Percentiles rank a stretch among this genome's conserved stretches.
Evolutionary conservation across 2,888 invertebrate species (phyloP).

Genomic region (Caenorhabditis sp.): DNA sequence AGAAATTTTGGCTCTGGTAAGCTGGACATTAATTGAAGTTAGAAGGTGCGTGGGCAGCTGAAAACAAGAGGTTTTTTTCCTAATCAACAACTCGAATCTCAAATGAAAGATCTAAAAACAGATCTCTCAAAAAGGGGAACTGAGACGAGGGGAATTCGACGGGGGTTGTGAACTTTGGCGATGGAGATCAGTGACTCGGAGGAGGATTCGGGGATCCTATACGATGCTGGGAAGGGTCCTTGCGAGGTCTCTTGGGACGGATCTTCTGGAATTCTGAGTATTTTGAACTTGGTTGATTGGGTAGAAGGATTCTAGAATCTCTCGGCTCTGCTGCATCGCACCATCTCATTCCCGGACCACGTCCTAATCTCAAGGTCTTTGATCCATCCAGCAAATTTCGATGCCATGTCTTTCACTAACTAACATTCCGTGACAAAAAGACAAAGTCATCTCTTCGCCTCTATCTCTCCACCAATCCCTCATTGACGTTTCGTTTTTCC

Average conservation of each 20-base stretch:
- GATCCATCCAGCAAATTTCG: background rate
- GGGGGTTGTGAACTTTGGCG: conserved; percentile 4
- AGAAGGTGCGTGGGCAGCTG: background rate
- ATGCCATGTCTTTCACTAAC: background rate
- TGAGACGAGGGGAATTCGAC: too few species aligned
- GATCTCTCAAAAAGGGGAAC: background rate
- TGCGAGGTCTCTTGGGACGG: too few species aligned
- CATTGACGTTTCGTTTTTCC: conserved; percentile 10
- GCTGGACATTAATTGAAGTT: background rate
- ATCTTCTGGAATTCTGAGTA: too few species aligned
- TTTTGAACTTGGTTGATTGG: too few species aligned
- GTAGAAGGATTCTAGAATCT: too few species aligned
- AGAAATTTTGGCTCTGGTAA: background rate
- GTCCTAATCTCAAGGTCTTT: conserved; percentile 2
- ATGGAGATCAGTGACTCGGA: too few species aligned
- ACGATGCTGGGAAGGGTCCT: too few species aligned
- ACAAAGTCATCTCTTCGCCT: background rate
- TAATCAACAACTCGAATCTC: conserved; percentile 8
- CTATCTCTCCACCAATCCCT: conserved; percentile 5
- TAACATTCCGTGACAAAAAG: conserved; percentile 31
- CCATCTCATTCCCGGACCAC: too few species aligned
- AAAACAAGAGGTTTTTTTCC: background rate
- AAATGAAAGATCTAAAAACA: conserved; percentile 6
- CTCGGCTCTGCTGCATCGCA: too few species aligned
- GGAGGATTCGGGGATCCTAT: too few species aligned